phyloP scores from a whole-genome alignment of 2,888 invertebrate species.

The Mantis religiosa region DNA sequence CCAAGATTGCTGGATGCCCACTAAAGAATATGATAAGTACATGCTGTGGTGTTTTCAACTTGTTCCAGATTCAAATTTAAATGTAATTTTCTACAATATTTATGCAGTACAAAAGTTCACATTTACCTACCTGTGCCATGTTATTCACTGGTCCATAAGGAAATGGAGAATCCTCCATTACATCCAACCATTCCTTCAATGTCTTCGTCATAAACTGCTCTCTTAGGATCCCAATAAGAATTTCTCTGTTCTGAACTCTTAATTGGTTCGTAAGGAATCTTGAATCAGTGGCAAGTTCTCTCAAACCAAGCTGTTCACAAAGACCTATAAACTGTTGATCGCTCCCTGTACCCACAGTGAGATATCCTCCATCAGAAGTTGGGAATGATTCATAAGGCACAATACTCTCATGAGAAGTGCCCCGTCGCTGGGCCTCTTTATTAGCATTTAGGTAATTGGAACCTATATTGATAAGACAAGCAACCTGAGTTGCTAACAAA shows the following conservation, averaged over 20 bases:
- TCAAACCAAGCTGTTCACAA: slow-evolving; percentile 58
- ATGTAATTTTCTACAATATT: not conserved
- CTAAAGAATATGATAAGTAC: no score
- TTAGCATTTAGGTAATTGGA: slow-evolving; percentile 86
- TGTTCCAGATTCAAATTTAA: not conserved
- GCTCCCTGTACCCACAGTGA: slow-evolving; percentile 85
- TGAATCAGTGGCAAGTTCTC: slow-evolving; percentile 57
- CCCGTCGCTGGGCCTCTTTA: slow-evolving; percentile 72
- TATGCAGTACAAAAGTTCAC: not conserved
- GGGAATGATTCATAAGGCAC: slow-evolving; percentile 91
- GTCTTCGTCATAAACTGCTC: slow-evolving; percentile 59
- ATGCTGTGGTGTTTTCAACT: not conserved
- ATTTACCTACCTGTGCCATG: slow-evolving; percentile 58
- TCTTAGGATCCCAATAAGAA: slow-evolving; percentile 60
- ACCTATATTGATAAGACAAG: slow-evolving; percentile 82
- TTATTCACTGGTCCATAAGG: slow-evolving; percentile 89
- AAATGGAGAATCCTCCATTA: slow-evolving; percentile 71
- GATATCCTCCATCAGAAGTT: slow-evolving; percentile 69
- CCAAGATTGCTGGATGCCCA: no score
- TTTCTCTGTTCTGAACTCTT: slow-evolving; percentile 72
- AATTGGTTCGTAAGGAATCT: slow-evolving; percentile 67
- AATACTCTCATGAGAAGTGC: slow-evolving; percentile 91
- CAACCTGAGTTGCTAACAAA: slow-evolving; percentile 87
- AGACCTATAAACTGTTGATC: slow-evolving; percentile 74
- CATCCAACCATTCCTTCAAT: slow-evolving; percentile 67